Evolutionary conservation across 2,113 vertebrate species (phyloP).

Genomic region (Crotalus viridis): DNA sequence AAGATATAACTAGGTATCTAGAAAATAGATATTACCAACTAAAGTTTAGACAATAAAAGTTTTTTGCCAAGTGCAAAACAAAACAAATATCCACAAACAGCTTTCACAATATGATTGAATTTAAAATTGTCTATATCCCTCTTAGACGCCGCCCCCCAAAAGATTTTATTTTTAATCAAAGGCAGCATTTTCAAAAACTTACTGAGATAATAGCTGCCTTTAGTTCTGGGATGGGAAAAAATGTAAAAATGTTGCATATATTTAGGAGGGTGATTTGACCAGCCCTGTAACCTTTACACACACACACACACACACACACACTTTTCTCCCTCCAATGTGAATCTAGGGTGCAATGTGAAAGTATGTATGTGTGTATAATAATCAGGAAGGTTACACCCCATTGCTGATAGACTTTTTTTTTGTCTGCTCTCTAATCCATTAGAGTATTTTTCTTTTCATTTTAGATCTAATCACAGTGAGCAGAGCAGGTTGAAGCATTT

Average conservation of each 20-base stretch:
- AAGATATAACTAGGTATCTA: not conserved
- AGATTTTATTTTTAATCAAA: not conserved
- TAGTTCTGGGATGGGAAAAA: rapidly evolving
- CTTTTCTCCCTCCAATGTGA: not conserved
- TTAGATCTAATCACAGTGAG: slow-evolving; percentile 45
- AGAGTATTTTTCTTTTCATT: slow-evolving; percentile 42
- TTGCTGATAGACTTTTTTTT: not conserved
- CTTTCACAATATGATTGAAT: not conserved
- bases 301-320: not conserved
- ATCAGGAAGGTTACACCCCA: not conserved
- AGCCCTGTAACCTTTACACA: not conserved
- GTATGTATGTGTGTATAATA: rapidly evolving
- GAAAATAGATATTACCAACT: not conserved
- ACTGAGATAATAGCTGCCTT: rapidly evolving
- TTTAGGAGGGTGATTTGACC: not conserved
- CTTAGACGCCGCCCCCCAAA: not conserved
- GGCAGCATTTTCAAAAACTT: not conserved
- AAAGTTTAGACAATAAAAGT: not conserved
- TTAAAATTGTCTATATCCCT: rapidly evolving
- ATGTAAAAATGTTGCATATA: rapidly evolving
- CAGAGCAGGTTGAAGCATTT: slow-evolving; percentile 45
- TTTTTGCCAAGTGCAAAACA: not conserved
- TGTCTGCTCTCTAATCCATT: slow-evolving; percentile 16
- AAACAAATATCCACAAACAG: not conserved
- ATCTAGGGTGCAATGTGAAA: rapidly evolving